Base-by-base conservation (phyloP, 2,888 invertebrate genomes). In the Hoplodrina ambigua region DNA sequence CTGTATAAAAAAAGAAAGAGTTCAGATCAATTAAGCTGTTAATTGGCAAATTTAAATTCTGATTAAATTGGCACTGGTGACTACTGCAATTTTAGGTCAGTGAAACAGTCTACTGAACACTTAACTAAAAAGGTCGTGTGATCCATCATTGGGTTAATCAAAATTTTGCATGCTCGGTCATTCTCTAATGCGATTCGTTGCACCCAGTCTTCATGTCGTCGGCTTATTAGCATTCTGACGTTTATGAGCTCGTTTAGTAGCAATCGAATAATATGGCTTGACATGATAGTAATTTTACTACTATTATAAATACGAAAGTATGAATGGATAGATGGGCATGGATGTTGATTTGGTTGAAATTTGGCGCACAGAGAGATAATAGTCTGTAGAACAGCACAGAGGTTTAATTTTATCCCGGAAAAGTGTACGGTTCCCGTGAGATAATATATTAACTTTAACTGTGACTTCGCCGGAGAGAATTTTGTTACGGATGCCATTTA, bases 151-250 rank as follows among this genome's bases (percentile, higher is more conserved):
- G 66, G 68, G 62, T 70, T 76, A 87, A 86, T 83, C 78, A 70
- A 65, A 73, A 89, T 88, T 88, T 81, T 72, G 78, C 83, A 86
- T 83, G 87, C 83, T 85, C 72, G 61, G 64, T 85, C 46, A 72
- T 81, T 75, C 58, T 62, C 44, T 64, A 61, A 75, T 76, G 33
- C 53, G 75, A 86, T 89, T 87, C 69, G 87, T 72, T 83, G 63
- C 84, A 76, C 82, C 82, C 82, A 62, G 74, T 85, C 67, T 78
- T 82, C 60, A 85, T 69, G 61, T 69, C 25, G 13, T 7, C 52
- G 17, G 65, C 25, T 62, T 55, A 67, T 69, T 58, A 46, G 7
- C 30, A 61, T 56, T 30, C n/a, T 41, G 64, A 54, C 46, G 58
- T 57, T 80, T 54, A 50, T 20, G 44, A 64, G 30, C 30, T 56